Evolutionary conservation across 2,797 vertebrate genomes (phyloP).

Genomic region (Yasuhikotakia modesta): DNA sequence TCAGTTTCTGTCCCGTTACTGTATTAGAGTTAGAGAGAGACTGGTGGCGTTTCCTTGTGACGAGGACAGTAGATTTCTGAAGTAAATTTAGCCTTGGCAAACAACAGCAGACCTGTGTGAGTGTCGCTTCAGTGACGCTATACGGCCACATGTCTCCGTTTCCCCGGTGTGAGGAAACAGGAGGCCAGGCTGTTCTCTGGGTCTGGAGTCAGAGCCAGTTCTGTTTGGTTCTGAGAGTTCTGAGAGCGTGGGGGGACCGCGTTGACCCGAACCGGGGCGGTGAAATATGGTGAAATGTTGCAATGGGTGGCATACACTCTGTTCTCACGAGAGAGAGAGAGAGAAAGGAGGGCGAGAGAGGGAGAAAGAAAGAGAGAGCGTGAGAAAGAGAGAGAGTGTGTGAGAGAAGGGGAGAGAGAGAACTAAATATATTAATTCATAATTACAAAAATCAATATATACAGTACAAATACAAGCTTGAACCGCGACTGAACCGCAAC

Average conservation of each 20-base stretch:
- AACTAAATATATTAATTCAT: too few species aligned
- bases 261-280: slow-evolving; percentile 61
- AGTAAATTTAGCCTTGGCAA: slow-evolving; percentile 59
- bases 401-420: too few species aligned
- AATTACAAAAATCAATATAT: too few species aligned
- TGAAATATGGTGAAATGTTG: slow-evolving; percentile 7
- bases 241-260: slow-evolving; percentile 30
- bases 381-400: too few species aligned
- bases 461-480: slow-evolving; percentile 14
- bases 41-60: background rate
- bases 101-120: slow-evolving; percentile 46
- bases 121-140: slow-evolving; percentile 59
- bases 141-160: slow-evolving; percentile 56
- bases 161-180: slow-evolving; percentile 51
- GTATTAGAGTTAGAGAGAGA: too few species aligned
- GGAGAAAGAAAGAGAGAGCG: background rate
- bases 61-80: slow-evolving; percentile 18
- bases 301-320: slow-evolving; percentile 13
- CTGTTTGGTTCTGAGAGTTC: slow-evolving; percentile 52
- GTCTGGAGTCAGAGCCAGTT: slow-evolving; percentile 57
- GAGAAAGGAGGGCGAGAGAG: background rate
- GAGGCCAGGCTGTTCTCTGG: slow-evolving; percentile 56
- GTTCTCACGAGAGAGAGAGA: slow-evolving; percentile 9
- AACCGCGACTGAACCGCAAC: background rate
- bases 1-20: background rate